Evolutionary conservation across 2,113 vertebrate genomes (phyloP).

Genomic region (Mionectes macconnelli): DNA sequence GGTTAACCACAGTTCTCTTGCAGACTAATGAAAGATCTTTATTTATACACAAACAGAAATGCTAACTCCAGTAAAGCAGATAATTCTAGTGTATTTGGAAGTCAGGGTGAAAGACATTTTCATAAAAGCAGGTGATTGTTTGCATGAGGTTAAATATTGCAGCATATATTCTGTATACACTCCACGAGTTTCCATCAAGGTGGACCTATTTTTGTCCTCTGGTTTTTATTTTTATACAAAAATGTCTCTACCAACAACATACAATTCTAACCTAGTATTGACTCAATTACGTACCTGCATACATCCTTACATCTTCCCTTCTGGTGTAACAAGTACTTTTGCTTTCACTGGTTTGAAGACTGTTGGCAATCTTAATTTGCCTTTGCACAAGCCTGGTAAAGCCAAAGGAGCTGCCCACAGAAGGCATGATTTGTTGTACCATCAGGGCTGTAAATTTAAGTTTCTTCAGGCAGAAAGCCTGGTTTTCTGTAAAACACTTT

Average conservation of each 20-base stretch:
- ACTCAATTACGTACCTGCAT: neutral
- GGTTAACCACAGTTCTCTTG: neutral
- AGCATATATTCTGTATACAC: neutral
- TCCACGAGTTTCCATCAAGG: neutral
- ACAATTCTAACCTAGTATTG: neutral
- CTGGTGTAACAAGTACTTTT: neutral
- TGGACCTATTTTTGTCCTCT: neutral
- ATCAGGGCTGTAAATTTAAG: neutral
- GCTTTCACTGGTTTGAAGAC: neutral
- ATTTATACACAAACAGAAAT: neutral
- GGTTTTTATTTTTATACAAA: neutral
- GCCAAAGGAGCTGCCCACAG: neutral
- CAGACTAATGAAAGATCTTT: neutral
- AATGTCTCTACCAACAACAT: neutral
- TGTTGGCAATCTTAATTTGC: neutral
- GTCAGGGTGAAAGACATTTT: neutral
- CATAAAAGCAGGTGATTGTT: neutral
- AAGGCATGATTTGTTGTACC: neutral
- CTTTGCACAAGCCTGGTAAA: neutral
- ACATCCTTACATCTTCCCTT: neutral
- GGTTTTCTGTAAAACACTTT: neutral
- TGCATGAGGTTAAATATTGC: neutral
- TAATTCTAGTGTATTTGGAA: neutral
- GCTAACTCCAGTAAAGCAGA: neutral
- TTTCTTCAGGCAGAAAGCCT: neutral